Percentiles rank a stretch among this genome's conserved stretches.
These are phyloP conservation scores for Drosophila nikananu DNA, from an alignment of 1,140 invertebrate genomes.

Conservation along the genomic window DNA sequence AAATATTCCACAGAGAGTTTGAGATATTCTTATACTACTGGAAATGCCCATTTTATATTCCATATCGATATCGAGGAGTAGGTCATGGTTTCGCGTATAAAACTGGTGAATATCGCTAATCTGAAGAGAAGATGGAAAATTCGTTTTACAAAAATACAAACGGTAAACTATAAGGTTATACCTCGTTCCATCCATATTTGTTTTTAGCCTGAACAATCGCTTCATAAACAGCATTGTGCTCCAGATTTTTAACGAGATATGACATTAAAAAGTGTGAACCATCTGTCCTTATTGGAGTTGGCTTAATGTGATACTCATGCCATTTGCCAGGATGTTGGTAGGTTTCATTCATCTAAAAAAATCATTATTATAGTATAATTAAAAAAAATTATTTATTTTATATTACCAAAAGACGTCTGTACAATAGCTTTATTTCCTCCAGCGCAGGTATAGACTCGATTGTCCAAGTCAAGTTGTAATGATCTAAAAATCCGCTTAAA, in stretches of 20 bases:
- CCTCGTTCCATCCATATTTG: conserved; percentile 89
- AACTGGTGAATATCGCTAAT: conserved; percentile 85
- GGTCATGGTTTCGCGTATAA: conserved; percentile 82
- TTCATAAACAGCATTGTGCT: conserved; percentile 88
- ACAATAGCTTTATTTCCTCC: conserved; percentile 87
- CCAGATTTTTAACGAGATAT: conserved; percentile 86
- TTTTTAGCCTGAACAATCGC: conserved; percentile 89
- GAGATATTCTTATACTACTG: conserved; percentile 45
- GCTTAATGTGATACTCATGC: conserved; percentile 86
- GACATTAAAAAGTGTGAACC: conserved; percentile 85
- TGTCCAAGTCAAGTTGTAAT: conserved; percentile 87
- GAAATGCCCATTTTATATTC: conserved; percentile 85
- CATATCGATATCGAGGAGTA: conserved; percentile 82
- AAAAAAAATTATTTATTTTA: background rate
- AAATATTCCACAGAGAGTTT: conserved; percentile 32
- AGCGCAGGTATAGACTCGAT: conserved; percentile 87
- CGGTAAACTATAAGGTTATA: conserved; percentile 39
- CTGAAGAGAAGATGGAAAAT: conserved; percentile 39
- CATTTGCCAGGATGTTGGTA: conserved; percentile 86
- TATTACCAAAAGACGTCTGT: conserved; percentile 86
- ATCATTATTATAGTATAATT: conserved; percentile 24
- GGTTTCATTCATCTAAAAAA: conserved; percentile 86
- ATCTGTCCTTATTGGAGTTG: conserved; percentile 73
- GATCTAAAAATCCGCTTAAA: conserved; percentile 85
- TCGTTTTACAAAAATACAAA: background rate